Evolutionary conservation across 1,140 invertebrate species (phyloP), one percentile per base, ranked within the genome.

Genomic region (Hestina assimilis): DNA sequence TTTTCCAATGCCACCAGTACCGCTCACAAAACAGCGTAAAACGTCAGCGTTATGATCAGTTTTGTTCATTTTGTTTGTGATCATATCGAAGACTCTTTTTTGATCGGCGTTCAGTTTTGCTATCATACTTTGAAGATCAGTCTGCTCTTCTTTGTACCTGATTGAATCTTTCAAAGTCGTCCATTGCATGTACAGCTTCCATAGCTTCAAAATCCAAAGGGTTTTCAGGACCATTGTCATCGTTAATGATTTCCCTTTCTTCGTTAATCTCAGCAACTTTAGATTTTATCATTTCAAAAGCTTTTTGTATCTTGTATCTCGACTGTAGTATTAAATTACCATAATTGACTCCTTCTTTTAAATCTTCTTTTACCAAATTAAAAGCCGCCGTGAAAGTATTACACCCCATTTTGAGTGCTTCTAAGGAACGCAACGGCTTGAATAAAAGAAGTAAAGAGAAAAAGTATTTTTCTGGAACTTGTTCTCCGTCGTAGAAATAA

Each of bases 51-150:
- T 33, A 23, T 54, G 43, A 43, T 14, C 26, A 43, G 1, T 35
- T 17, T 1, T 35, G 12, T 35, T 14, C 31, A 43, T 53, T 53
- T 43, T 63, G 38, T 59, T 59, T 50, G 51, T 68, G 24, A 68
- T 31, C 29, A 45, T 64, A 43, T 68, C 51, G 14, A 68, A 64
- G 4, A 68, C 42, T 41, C 40, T 61, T 48, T 63, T 61, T 68
- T 68, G 57, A 56, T 63, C 57, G 4, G 11, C 15, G 56, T 68
- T 68, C 14, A 68, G 47, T 35, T 61, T 60, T 42, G 4, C 46
- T 1, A 63, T 63, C 60, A 68, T 58, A 20, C 15, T 35, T 33
- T 54, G 17, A 23, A 35, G 17, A 45, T 54, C 41, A 33, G 28
- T 45, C 17, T 35, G 15, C 3, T 54, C 41, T 33, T 33, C 51